Percentiles rank a stretch among this genome's conserved stretches.
These are phyloP conservation scores for Meleagris gallopavo DNA, from an alignment of 2,113 vertebrate genomes.

Conservation along the genomic window DNA sequence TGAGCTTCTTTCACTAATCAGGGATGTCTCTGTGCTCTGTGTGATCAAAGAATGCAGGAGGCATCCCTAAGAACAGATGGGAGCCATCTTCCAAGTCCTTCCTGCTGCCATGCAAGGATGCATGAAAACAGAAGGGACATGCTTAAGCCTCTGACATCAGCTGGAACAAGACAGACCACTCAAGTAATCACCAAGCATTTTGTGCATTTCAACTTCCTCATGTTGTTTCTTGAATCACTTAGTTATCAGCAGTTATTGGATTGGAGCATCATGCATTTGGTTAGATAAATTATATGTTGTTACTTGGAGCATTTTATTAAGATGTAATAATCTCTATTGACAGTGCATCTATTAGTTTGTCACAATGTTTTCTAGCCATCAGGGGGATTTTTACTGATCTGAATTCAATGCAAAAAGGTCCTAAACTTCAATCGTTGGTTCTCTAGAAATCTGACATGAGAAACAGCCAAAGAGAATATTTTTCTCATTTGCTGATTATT, in stretches of 20 bases:
- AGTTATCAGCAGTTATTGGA: background rate
- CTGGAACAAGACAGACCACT: background rate
- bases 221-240: background rate
- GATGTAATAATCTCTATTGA: background rate
- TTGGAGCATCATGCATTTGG: background rate
- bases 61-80: accelerated
- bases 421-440: constrained; percentile 21
- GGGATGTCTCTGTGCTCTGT: background rate
- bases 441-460: constrained; percentile 40
- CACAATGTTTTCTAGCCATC: background rate
- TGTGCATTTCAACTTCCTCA: background rate
- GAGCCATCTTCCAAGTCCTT: background rate
- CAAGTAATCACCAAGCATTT: background rate
- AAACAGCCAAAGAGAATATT: constrained; percentile 49
- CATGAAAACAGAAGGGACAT: background rate
- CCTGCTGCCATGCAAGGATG: accelerated
- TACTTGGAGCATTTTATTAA: background rate
- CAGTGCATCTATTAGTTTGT: background rate
- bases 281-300: background rate
- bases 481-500: constrained; percentile 64
- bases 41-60: background rate
- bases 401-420: background rate
- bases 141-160: background rate
- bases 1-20: accelerated
- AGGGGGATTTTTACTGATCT: background rate